Evolutionary conservation across 2,888 invertebrate species (phyloP), one percentile per base, ranked within the genome.

Genomic region (Apoda limacodes): DNA sequence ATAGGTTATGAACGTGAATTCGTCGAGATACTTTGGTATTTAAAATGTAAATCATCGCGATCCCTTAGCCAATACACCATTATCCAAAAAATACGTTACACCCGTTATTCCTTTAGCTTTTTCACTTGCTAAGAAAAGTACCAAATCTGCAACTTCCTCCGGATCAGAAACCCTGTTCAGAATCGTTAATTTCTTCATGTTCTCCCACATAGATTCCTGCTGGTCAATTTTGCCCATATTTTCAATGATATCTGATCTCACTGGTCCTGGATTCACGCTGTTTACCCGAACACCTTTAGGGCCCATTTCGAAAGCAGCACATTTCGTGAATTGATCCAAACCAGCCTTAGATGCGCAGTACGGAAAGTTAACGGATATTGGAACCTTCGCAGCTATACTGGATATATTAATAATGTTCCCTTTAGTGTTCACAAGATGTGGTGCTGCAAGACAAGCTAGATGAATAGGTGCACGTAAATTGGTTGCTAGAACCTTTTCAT

Each of bases 251-350:
- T 49, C 43, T n/a, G 52, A 51, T 36, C 34, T 48, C 5, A 55
- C 50, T 0, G 50, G 48, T 3, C 51, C 51, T 5, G 95, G 95
- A 67, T 92, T 93, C 0, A 95, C 90, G 32, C 86, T 82, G 62
- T 95, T 95, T 1, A 91, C 92, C 10, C 93, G 80, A 1, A 94
- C 89, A 40, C 86, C 83, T 57, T 88, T 87, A 0, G 80, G 42
- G 12, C 88, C 90, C 27, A 91, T 65, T 51, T 91, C 95, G 28
- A 95, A 65, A 9, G 95, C 95, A 10, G 87, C 78, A 59, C 93
- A 92, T 48, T 88, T 82, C 0, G 95, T 95, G 45, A 97, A 86
- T 55, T 95, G 94, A 69, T 96, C 95, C n/a, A n/a, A n/a, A n/a
- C n/a, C n/a, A n/a, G n/a, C n/a, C n/a, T 56, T 56, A 0, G 57